Percentiles rank a stretch among this genome's conserved stretches.
phyloP scores from a whole-genome alignment of 2,888 invertebrate species.

The Disparrhopalites patrizii region DNA sequence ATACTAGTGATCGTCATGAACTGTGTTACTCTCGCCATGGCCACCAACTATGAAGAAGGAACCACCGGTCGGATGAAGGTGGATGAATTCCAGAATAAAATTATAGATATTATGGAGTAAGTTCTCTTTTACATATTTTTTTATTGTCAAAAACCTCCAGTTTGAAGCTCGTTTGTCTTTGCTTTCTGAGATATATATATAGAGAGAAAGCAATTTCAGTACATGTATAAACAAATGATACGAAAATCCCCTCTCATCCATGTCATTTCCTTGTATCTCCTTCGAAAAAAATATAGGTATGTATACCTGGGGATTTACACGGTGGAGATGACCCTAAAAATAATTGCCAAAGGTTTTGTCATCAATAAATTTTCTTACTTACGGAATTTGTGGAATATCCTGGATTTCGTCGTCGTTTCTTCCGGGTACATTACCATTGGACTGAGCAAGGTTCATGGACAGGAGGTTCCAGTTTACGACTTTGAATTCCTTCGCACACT shows the following conservation, averaged over 20 bases:
- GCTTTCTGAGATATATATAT: no score
- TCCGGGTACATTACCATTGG: conserved; percentile 75
- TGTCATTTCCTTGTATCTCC: no score
- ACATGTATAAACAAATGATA: no score
- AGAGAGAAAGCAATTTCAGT: no score
- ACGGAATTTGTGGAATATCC: conserved; percentile 94
- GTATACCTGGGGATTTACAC: conserved; percentile 94
- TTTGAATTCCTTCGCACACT: conserved; percentile 87
- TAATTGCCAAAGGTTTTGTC: conserved; percentile 91
- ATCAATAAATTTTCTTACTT: conserved; percentile 92
- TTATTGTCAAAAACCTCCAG: no score
- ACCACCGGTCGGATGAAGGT: conserved; percentile 8
- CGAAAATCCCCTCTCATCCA: no score
- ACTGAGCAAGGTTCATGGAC: background rate
- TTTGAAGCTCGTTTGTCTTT: no score
- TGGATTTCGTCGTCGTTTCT: conserved; percentile 91
- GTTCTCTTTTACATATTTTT: no score
- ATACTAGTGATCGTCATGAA: conserved; percentile 74
- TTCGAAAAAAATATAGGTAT: no score
- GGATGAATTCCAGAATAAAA: background rate
- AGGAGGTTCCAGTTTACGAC: conserved; percentile 14
- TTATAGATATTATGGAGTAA: conserved; percentile 16
- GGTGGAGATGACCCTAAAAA: conserved; percentile 91
- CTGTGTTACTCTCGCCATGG: conserved; percentile 90
- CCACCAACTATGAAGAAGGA: conserved; percentile 28